phyloP scores from a whole-genome alignment of 2,888 invertebrate species.

The Drosophila kambysellisi region DNA sequence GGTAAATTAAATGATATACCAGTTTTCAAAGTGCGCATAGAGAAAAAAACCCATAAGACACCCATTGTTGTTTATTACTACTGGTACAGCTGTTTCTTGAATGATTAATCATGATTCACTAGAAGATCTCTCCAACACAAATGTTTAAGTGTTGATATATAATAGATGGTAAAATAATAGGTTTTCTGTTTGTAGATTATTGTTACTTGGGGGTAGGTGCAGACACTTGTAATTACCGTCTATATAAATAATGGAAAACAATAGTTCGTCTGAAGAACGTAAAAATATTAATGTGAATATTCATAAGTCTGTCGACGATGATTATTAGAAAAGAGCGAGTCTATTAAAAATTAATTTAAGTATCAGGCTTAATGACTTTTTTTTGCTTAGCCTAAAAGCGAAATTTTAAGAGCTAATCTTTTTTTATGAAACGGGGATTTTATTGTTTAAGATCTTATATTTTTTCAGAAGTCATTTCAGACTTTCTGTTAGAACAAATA shows the following conservation, averaged over 20 bases:
- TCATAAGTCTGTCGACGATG: not conserved
- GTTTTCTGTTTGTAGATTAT: conserved; percentile 5
- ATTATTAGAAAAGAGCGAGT: not conserved
- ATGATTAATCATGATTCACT: conserved; percentile 33
- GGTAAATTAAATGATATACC: conserved; percentile 2
- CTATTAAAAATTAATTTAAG: not conserved
- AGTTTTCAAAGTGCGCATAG: not conserved
- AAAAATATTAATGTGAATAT: conserved; percentile 18
- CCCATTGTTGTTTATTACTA: conserved; percentile 17
- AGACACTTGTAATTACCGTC: conserved; percentile 9
- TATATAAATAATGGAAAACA: conserved; percentile 16
- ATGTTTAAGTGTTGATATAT: conserved; percentile 12
- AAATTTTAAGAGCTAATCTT: not conserved
- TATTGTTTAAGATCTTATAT: not conserved
- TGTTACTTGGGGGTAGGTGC: not conserved
- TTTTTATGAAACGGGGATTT: not conserved
- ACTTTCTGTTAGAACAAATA: not conserved
- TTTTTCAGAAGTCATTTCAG: not conserved
- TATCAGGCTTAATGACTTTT: not conserved
- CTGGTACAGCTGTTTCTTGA: conserved; percentile 22
- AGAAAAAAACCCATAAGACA: not conserved
- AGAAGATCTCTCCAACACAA: conserved; percentile 7
- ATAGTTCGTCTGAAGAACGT: conserved; percentile 5
- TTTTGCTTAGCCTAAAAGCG: not conserved
- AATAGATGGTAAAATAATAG: not conserved